Conservation (phyloP, 2,888 invertebrate species). For the Thymelicus lineola region DNA sequence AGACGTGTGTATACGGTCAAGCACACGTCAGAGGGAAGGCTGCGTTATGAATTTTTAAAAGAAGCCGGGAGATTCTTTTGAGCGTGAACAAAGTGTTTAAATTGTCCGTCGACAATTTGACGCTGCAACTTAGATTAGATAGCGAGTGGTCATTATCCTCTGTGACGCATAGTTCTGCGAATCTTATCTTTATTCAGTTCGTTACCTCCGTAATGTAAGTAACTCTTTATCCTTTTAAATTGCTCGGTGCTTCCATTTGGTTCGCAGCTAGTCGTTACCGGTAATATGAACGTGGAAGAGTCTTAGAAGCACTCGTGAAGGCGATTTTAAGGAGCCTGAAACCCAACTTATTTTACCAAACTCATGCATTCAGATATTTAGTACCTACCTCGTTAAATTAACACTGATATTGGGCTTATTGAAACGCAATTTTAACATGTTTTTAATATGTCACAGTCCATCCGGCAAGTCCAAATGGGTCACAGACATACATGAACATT, state of each 20-base stretch:
- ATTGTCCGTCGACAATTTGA: slow-evolving; percentile 44
- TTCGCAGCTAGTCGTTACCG: slow-evolving; percentile 19
- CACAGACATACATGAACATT: slow-evolving; percentile 1
- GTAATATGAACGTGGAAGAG: slow-evolving; percentile 4
- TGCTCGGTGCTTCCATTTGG: slow-evolving; percentile 21
- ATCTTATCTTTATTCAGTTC: slow-evolving; percentile 39
- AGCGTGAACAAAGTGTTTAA: slow-evolving; percentile 52
- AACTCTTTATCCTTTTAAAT: slow-evolving; percentile 32
- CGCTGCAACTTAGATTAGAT: slow-evolving; percentile 65
- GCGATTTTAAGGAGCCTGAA: not conserved
- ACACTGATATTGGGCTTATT: slow-evolving; percentile 7
- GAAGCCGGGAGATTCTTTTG: slow-evolving; percentile 18
- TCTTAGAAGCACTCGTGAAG: not conserved
- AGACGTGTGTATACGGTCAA: slow-evolving; percentile 35
- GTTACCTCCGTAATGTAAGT: slow-evolving; percentile 33
- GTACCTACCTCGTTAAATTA: not conserved
- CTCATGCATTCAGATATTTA: too few relatives aligned
- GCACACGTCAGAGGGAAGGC: slow-evolving; percentile 28
- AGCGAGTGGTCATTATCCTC: slow-evolving; percentile 75
- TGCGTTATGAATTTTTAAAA: slow-evolving; percentile 23
- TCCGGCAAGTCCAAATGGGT: slow-evolving; percentile 18
- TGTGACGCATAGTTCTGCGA: slow-evolving; percentile 55
- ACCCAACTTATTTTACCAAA: too few relatives aligned
- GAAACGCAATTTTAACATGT: not conserved
- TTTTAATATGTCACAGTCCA: slow-evolving; percentile 14